Base-by-base conservation (phyloP, 2,888 invertebrate genomes). In the Coenonympha arcania region DNA sequence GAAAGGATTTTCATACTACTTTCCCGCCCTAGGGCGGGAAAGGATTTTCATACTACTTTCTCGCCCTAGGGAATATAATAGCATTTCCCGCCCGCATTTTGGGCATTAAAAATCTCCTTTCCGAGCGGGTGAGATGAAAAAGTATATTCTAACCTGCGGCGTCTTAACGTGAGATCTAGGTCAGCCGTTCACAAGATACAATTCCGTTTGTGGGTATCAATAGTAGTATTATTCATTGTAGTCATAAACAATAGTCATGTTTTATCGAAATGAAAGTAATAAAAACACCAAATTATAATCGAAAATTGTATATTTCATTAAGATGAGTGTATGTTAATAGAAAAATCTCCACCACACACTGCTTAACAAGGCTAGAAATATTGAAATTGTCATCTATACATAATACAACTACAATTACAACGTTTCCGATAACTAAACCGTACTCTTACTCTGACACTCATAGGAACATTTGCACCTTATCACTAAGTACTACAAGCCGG, bases 391-490 rank as follows among this genome's bases (percentile, higher is more conserved):
- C 76, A 66, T 67, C 69, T 75, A 70, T 75, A n/a, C n/a, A n/a
- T n/a, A n/a, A n/a, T n/a, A 76, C 70, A 66, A 62, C 68, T 58
- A 63, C 55, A n/a, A n/a, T 54, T 58, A 61, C 62, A 63, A 58
- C 57, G 48, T 53, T 58, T 65, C 43, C 46, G 46, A 46, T 49
- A 50, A 44, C 47, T 51, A 49, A 39, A 47, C 59, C 52, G 56
- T 63, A n/a, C n/a, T n/a, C n/a, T n/a, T 64, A 62, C 71, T 75
- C 71, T 73, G 66, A 78, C 81, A 80, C 73, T 74, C 80, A 81
- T 86, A 86, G 85, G 85, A 86, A 86, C 85, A 84, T 86, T 84
- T 83, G 76, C 82, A 81, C 83, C 85, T 80, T 84, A 84, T 56
- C n/a, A 63, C 73, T 79, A 79, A 57, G 48, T 62, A 64, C 63